Conservation (phyloP, 2,888 invertebrate species). For the Euzophera pinguis region DNA sequence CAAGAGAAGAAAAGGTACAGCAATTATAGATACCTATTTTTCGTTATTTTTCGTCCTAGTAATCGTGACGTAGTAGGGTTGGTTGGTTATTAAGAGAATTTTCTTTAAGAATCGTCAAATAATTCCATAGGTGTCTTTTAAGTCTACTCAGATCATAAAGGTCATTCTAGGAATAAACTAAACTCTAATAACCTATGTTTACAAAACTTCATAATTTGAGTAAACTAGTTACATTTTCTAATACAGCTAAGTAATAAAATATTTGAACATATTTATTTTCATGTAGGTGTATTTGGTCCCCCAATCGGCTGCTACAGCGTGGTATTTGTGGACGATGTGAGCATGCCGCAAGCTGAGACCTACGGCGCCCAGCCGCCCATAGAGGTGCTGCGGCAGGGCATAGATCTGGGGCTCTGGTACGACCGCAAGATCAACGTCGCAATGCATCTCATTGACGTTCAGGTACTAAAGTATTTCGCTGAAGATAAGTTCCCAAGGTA, state of each 20-base stretch:
- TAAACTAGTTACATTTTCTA: too few species aligned
- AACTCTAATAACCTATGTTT: too few species aligned
- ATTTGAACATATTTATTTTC: too few species aligned
- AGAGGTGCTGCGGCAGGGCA: conserved; percentile 92
- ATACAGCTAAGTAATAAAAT: too few species aligned
- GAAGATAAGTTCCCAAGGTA: too few species aligned
- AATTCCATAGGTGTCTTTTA: not conserved
- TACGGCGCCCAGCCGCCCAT: conserved; percentile 98
- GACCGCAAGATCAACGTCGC: conserved; percentile 90
- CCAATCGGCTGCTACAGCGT: conserved; percentile 93
- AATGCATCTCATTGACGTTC: conserved; percentile 90
- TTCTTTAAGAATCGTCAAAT: not conserved
- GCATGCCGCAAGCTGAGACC: conserved; percentile 93
- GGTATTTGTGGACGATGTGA: conserved; percentile 97
- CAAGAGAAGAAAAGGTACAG: conserved; percentile 89
- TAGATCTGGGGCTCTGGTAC: conserved; percentile 95
- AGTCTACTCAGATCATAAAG: too few species aligned
- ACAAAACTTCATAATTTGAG: too few species aligned
- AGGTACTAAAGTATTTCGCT: too few species aligned
- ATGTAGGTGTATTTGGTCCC: conserved; percentile 94
- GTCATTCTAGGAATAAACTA: too few species aligned
- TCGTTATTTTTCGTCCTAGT: not conserved
- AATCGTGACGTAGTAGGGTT: too few species aligned
- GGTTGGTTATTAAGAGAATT: not conserved
- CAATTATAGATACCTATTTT: not conserved